Conservation (phyloP, 2,888 invertebrate genomes). For the Mythimna lalbum region DNA sequence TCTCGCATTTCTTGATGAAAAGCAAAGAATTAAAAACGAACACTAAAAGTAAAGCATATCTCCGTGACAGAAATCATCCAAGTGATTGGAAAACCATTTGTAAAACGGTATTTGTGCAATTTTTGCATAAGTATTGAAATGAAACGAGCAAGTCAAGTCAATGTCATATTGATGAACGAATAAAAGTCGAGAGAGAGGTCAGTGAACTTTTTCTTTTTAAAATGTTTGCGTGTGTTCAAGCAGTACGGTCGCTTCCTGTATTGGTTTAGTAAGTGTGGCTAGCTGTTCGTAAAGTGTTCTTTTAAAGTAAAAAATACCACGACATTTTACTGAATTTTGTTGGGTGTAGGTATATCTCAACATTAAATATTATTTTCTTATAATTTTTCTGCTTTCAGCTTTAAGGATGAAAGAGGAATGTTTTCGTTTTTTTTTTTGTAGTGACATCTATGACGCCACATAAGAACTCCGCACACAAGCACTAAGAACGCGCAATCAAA, state of each 20-base stretch:
- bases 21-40: neutral
- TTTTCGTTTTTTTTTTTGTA: too few relatives aligned
- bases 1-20: neutral
- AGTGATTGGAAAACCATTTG: neutral
- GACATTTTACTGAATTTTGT: neutral
- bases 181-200: slow-evolving; percentile 7
- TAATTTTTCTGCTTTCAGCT: neutral
- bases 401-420: neutral
- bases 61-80: too few relatives aligned
- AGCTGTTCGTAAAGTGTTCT: neutral
- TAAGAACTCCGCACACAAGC: too few relatives aligned
- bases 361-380: neutral
- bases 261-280: slow-evolving; percentile 1
- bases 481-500: too few relatives aligned
- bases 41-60: neutral
- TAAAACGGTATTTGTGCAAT: neutral
- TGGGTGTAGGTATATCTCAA: neutral
- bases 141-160: neutral
- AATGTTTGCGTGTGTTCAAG: slow-evolving; percentile 10
- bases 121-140: slow-evolving; percentile 1
- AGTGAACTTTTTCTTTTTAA: slow-evolving; percentile 17
- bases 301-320: neutral
- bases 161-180: slow-evolving; percentile 11
- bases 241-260: neutral
- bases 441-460: too few relatives aligned